Evolutionary conservation across 2,113 vertebrate species (phyloP), one percentile per base, ranked within the genome.

Genomic region (Entomyzon cyanotis): DNA sequence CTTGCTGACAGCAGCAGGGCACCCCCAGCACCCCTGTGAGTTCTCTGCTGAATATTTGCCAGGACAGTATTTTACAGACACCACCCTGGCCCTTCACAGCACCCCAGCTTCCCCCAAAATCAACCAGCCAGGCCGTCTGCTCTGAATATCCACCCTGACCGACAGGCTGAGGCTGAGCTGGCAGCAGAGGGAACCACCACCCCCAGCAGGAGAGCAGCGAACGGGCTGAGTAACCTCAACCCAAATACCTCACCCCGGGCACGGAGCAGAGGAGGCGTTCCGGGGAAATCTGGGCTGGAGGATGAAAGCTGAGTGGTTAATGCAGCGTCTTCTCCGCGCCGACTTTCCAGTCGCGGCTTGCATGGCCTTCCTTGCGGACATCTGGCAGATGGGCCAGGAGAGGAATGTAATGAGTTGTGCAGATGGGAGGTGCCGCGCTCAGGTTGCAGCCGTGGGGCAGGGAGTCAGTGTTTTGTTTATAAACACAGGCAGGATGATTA

Each of bases 401-500:
- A 85, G 96, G 96, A 95, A 95, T 90, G 93, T 82, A 89, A 97
- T 94, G 97, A 64, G 58, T 59, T 95, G 94, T 93, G 87, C 97
- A 97, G 97, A 97, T 96, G 96, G 93, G 87, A 94, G 87, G 88
- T 92, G 86, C 94, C 12, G 91, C 2, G 67, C 96, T 97, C 96
- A 95, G 94, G 96, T 96, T 97, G 96, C 95, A 95, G 93, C 87
- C 62, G 89, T 91, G 85, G 92, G 93, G 84, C 85, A 97, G 89
- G 95, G 95, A 96, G 95, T 80, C 88, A 68, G 89, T 88, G 74
- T 94, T 95, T 86, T 97, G 97, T 97, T 97, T 97, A 96, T 97
- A 97, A 97, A 97, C 97, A 97, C 87, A 49, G 90, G 90, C 81
- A 3, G 94, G 88, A 94, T 92, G 95, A 96, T 96, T 95, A 91